A percentile compares a stretch with the other conserved stretches of the same genome.
Conservation (phyloP, 2,888 invertebrate genomes). For the Hermaeophaga mercurialis region DNA sequence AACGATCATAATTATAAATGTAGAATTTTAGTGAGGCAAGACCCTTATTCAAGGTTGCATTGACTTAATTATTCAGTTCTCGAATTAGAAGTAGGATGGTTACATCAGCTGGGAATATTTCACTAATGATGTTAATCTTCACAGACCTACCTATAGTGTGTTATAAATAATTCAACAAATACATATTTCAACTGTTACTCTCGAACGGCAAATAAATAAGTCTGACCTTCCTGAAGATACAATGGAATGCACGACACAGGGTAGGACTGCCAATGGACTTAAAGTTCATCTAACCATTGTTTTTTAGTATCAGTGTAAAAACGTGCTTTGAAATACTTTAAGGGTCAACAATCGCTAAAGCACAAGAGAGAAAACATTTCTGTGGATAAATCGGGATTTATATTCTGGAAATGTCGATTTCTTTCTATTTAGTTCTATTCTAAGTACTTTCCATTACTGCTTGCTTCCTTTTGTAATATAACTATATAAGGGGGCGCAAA, state of each 20-base stretch:
- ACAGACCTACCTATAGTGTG: slow-evolving; percentile 20
- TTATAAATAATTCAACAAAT: slow-evolving; percentile 26
- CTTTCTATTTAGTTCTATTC: too few species aligned
- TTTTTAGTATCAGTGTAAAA: neutral
- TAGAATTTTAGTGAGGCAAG: neutral
- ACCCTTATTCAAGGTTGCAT: neutral
- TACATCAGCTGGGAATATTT: slow-evolving; percentile 11
- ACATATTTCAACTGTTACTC: slow-evolving; percentile 13
- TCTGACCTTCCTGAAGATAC: slow-evolving; percentile 28
- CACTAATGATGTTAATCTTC: slow-evolving; percentile 12
- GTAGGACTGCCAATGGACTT: neutral
- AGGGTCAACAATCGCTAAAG: neutral
- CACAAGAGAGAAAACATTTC: too few species aligned
- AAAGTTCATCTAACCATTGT: slow-evolving; percentile 1
- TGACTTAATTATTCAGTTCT: neutral
- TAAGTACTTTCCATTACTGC: too few species aligned
- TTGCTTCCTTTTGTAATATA: too few species aligned
- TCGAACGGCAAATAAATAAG: slow-evolving; percentile 21
- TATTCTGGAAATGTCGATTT: too few species aligned
- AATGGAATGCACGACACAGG: slow-evolving; percentile 22
- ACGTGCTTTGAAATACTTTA: neutral
- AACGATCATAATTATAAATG: neutral
- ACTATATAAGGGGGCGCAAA: too few species aligned
- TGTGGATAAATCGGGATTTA: too few species aligned
- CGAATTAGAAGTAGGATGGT: slow-evolving; percentile 12